phyloP scores from a whole-genome alignment of 1,140 invertebrate species.

The Acromyrmex charruanus region DNA sequence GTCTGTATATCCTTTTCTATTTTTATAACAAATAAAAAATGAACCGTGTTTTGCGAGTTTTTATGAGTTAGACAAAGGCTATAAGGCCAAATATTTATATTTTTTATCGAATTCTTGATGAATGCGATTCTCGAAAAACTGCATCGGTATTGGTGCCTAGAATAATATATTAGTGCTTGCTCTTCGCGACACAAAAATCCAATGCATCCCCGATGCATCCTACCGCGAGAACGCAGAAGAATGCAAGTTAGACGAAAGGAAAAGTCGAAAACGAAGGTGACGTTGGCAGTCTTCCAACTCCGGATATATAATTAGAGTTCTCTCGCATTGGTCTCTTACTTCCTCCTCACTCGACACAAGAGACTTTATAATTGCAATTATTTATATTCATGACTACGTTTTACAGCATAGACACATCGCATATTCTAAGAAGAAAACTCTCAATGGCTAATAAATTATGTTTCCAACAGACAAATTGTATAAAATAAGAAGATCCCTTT shows the following conservation, averaged over 20 bases:
- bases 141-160: neutral
- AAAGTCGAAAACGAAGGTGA: constrained; percentile 51
- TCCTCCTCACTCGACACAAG: constrained; percentile 21
- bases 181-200: neutral
- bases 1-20: too few relatives aligned
- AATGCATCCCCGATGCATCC: neutral
- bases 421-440: neutral
- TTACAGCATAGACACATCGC: neutral
- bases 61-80: neutral
- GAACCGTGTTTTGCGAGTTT: neutral
- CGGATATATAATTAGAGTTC: constrained; percentile 72
- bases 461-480: neutral
- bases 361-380: constrained; percentile 30
- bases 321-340: constrained; percentile 34
- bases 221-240: constrained; percentile 1
- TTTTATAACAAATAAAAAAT: neutral
- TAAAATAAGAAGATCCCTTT: neutral
- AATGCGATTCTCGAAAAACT: neutral
- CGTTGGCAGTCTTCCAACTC: constrained; percentile 66
- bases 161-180: neutral
- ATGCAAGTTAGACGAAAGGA: constrained; percentile 39
- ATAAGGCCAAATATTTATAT: too few relatives aligned
- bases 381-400: neutral
- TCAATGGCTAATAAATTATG: neutral
- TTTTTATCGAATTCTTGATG: neutral